Conservation (phyloP, 2,797 vertebrate genomes). For the Smutsia gigantea region DNA sequence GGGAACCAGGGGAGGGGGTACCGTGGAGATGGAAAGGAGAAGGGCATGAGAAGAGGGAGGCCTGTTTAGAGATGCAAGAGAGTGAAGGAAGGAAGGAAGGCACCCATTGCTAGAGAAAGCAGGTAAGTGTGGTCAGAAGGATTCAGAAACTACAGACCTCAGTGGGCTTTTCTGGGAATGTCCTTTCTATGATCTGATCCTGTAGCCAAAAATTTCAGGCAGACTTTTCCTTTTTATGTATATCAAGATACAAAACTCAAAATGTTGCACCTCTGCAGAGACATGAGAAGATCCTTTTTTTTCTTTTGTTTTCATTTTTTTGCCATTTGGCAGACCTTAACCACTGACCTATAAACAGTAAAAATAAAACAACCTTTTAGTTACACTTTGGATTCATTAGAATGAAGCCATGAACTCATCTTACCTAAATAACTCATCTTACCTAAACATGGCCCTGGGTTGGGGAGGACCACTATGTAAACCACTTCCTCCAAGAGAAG, state of each 20-base stretch:
- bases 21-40: background rate
- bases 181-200: background rate
- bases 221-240: background rate
- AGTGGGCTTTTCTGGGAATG: background rate
- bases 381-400: background rate
- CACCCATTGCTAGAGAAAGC: background rate
- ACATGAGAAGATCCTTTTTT: background rate
- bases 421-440: slow-evolving; percentile 2
- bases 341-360: background rate
- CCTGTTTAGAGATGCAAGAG: background rate
- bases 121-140: background rate
- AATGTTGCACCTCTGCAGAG: background rate
- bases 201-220: background rate
- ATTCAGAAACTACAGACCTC: background rate
- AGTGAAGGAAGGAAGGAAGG: background rate
- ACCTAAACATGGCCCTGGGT: background rate
- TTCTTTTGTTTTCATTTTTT: background rate
- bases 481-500: background rate
- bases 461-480: background rate
- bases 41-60: accelerated
- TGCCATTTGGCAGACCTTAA: background rate
- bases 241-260: background rate
- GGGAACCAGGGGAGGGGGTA: background rate
- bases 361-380: background rate
- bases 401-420: background rate